These are phyloP conservation scores for Bactericera cockerelli DNA, from an alignment of 1,140 invertebrate genomes.

Conservation along the genomic window DNA sequence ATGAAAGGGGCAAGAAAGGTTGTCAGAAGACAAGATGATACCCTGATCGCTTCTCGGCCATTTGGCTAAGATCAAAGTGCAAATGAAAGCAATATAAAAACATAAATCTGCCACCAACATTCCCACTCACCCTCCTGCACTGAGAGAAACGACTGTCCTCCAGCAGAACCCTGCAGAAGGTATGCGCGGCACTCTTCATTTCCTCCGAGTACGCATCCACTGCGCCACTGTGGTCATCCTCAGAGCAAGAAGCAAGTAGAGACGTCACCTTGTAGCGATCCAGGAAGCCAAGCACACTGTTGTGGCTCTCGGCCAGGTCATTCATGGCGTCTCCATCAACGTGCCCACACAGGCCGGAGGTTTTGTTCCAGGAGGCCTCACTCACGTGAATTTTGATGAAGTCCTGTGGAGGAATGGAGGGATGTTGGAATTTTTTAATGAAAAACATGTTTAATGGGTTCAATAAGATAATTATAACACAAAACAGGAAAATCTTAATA, in stretches of 20 bases:
- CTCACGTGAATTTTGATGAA: constrained; percentile 44
- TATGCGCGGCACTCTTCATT: constrained; percentile 33
- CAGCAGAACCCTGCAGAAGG: constrained; percentile 45
- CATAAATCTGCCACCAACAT: too few relatives aligned
- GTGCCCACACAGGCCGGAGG: constrained; percentile 61
- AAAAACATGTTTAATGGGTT: too few relatives aligned
- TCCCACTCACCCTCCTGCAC: constrained; percentile 42
- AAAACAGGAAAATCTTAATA: too few relatives aligned
- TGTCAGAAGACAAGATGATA: too few relatives aligned
- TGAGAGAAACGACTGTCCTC: constrained; percentile 42
- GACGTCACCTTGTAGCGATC: not conserved
- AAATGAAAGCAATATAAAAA: too few relatives aligned
- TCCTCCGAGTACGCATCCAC: not conserved
- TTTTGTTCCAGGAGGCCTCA: constrained; percentile 55
- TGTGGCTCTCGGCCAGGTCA: constrained; percentile 48
- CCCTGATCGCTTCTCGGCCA: too few relatives aligned
- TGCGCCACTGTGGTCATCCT: not conserved
- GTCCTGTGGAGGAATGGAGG: constrained; percentile 32
- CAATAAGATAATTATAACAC: too few relatives aligned
- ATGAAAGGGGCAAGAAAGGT: too few relatives aligned
- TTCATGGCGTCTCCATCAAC: constrained; percentile 51
- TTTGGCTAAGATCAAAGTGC: too few relatives aligned
- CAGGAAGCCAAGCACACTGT: not conserved
- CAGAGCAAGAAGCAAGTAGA: constrained; percentile 23
- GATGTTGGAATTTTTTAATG: too few relatives aligned